Evolutionary conservation across 2,797 vertebrate genomes (phyloP).

Genomic region (Taeniopygia guttata): DNA sequence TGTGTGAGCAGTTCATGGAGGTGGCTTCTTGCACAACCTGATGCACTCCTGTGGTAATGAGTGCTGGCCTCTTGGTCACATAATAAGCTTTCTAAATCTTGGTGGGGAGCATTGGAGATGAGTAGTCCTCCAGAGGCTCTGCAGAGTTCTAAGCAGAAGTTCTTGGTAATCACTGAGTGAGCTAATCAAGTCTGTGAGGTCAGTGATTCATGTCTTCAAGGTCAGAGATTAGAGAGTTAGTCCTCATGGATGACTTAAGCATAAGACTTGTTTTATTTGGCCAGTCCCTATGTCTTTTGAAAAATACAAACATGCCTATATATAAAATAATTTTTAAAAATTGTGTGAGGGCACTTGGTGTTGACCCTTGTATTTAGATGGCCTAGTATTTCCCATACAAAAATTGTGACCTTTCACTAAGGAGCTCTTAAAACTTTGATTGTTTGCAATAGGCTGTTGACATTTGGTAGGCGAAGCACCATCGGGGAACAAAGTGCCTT

Average conservation of each 20-base stretch:
- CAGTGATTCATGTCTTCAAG: not conserved
- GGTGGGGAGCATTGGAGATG: not conserved
- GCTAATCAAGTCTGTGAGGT: not conserved
- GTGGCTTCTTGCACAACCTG: not conserved
- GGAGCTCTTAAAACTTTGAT: slow-evolving; percentile 40
- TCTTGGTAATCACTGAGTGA: not conserved
- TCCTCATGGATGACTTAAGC: not conserved
- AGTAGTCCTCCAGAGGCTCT: not conserved
- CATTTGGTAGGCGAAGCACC: slow-evolving; percentile 46
- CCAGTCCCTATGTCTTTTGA: not conserved
- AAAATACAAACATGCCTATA: not conserved
- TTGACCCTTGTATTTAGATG: slow-evolving; percentile 23
- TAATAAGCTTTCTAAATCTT: not conserved
- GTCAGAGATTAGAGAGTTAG: not conserved
- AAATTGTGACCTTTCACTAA: slow-evolving; percentile 36
- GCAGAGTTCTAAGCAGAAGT: not conserved
- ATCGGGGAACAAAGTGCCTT: slow-evolving; percentile 32
- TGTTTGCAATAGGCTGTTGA: slow-evolving; percentile 55
- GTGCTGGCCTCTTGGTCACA: not conserved
- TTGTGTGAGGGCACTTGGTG: not conserved
- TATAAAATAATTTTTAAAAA: not conserved
- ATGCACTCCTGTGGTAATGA: not conserved
- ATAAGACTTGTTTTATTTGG: slow-evolving; percentile 6
- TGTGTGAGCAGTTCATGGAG: not conserved
- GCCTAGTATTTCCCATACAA: slow-evolving; percentile 3